A percentile compares a stretch with the other conserved stretches of the same genome.
Evolutionary conservation across 2,113 vertebrate genomes (phyloP).

Genomic region (Rhombomys opimus): DNA sequence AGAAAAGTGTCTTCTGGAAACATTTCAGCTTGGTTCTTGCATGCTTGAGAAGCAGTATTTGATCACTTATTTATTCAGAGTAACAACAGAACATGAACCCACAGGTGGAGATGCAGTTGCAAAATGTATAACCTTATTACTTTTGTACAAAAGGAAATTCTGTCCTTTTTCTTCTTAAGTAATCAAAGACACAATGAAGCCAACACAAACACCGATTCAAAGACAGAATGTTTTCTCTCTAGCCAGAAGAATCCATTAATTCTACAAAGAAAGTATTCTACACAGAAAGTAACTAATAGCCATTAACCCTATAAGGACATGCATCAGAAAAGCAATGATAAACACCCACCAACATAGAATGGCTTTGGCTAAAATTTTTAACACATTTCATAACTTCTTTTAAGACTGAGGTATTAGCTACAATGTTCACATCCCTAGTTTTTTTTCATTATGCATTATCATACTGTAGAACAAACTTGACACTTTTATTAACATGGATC

Average conservation of each 20-base stretch:
- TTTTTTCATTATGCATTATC: background rate
- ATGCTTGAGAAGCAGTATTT: conserved; percentile 42
- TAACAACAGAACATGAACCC: conserved; percentile 34
- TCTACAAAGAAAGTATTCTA: background rate
- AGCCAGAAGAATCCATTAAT: conserved; percentile 18
- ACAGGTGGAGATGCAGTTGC: background rate
- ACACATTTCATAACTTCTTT: conserved; percentile 16
- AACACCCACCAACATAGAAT: background rate
- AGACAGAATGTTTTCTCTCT: conserved; percentile 37
- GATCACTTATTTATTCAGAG: conserved; percentile 56
- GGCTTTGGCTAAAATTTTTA: conserved; percentile 26
- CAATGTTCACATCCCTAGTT: conserved; percentile 1
- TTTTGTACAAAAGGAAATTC: conserved; percentile 23
- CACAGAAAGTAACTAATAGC: conserved; percentile 11
- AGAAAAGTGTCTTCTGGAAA: background rate
- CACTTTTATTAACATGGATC: background rate
- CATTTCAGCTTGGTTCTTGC: conserved; percentile 16
- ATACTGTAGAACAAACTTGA: conserved; percentile 5
- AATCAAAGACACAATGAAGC: conserved; percentile 44
- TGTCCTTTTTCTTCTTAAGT: background rate
- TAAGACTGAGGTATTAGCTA: background rate
- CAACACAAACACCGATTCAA: conserved; percentile 30
- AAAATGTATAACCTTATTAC: background rate
- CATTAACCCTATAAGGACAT: background rate
- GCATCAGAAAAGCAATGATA: background rate